Base-by-base conservation (phyloP, 2,888 invertebrate species). In the Drosophila prostipennis region DNA sequence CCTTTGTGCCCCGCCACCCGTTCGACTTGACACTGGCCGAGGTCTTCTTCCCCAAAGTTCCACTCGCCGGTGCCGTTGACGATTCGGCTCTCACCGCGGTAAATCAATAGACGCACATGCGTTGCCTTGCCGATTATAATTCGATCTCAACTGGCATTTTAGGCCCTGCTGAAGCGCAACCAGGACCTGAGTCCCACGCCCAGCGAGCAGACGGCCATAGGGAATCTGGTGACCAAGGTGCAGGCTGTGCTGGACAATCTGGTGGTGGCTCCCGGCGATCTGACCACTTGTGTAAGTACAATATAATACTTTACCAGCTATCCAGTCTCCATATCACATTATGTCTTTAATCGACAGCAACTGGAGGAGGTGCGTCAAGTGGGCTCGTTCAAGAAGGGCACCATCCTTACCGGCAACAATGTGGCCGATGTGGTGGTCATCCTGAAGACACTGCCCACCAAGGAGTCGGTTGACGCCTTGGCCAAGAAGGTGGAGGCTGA, bases 321-420 rank as follows among this genome's bases (percentile, higher is more conserved):
- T 19, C 19, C 19, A 19, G 19, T 19, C 19, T 19, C 19, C 19
- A 2, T 23, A 23, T 23, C 26, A 26, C 6, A 26, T 26, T 6
- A 11, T 11, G 6, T 6, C 4, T 0, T 26, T 39, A 16, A 54
- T 42, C 11, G 2, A 14, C 79, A 96, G 96, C 96, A 97, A 95
- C 93, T 98, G 52, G 97, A 98, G 90, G 99, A 99, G 92, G 98
- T 98, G 0, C 94, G 98, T 1, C 98, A 98, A 92, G 99, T 99
- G 7, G 99, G 99, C 0, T 98, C 99, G 0, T 99, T 98, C 92
- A 99, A 99, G 92, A 99, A 99, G 90, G 98, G 99, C 2, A 99
- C 99, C 0, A 98, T 99, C 96, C 95, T 99, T 90, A 96, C 97
- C 0, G 98, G 98, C 2, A 97, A 97, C 92, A 98, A 98, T 91